These are phyloP conservation scores for Dufourea novaeangliae DNA, from an alignment of 1,140 invertebrate genomes.

Conservation along the genomic window DNA sequence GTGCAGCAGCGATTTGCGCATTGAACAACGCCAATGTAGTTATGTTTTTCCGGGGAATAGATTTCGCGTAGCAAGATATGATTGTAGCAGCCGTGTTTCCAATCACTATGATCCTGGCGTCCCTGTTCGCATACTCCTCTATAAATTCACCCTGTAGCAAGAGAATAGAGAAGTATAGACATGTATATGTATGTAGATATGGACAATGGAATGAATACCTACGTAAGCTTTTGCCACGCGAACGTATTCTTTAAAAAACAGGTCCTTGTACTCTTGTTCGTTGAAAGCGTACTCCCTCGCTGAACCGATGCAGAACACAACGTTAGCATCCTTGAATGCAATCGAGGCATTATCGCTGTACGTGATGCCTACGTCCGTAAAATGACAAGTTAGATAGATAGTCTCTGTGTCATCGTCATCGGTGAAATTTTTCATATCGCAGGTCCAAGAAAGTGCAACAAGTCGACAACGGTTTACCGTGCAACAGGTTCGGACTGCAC, in stretches of 20 bases:
- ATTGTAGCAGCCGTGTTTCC: constrained; percentile 45
- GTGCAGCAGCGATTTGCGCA: constrained; percentile 16
- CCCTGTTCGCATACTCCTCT: constrained; percentile 52
- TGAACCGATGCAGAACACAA: constrained; percentile 51
- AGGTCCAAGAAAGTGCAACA: neutral
- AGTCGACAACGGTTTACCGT: constrained; percentile 11
- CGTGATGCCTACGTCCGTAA: constrained; percentile 28
- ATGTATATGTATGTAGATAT: no score
- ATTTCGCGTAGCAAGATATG: constrained; percentile 46
- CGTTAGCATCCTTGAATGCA: constrained; percentile 48
- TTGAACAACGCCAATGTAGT: constrained; percentile 40
- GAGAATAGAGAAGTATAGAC: neutral
- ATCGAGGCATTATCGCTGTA: constrained; percentile 20
- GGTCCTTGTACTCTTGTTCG: constrained; percentile 2
- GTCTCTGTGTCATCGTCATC: no score
- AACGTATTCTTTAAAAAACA: constrained; percentile 48
- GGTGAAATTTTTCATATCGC: no score
- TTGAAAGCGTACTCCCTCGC: constrained; percentile 52
- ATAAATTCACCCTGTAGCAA: constrained; percentile 46
- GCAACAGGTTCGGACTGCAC: constrained; percentile 32
- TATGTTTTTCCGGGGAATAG: constrained; percentile 48
- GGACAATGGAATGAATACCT: neutral
- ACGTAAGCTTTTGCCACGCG: constrained; percentile 41
- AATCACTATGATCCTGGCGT: constrained; percentile 48
- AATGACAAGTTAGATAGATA: no score